Evolutionary conservation across 2,888 invertebrate species (phyloP).

Genomic region (Sarcophaga rosellei): DNA sequence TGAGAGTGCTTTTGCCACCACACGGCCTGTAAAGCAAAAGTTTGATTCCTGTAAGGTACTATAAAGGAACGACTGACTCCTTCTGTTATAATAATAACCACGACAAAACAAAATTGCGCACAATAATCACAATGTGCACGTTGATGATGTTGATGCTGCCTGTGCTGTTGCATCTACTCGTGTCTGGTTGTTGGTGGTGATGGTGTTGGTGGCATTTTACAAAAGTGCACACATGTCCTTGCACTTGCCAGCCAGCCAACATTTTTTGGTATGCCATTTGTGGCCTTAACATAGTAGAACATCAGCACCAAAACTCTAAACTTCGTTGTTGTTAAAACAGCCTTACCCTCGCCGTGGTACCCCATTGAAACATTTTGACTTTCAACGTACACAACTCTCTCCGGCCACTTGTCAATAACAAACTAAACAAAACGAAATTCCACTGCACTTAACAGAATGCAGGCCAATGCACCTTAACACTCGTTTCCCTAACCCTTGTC

Average conservation of each 20-base stretch:
- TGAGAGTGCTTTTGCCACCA: slow-evolving; percentile 6
- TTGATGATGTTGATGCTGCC: neutral
- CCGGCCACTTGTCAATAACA: neutral
- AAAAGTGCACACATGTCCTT: slow-evolving; percentile 27
- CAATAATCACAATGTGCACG: slow-evolving; percentile 19
- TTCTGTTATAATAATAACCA: slow-evolving; percentile 62
- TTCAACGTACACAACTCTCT: neutral
- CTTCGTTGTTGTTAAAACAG: neutral
- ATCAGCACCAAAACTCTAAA: neutral
- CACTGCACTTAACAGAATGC: slow-evolving; percentile 58
- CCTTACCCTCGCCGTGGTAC: neutral
- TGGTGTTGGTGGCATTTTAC: neutral
- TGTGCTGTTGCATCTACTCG: no score
- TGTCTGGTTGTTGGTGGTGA: neutral
- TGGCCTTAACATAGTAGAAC: slow-evolving; percentile 14
- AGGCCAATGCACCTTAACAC: slow-evolving; percentile 62
- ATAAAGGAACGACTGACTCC: slow-evolving; percentile 14
- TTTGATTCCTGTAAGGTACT: neutral
- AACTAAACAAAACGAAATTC: slow-evolving; percentile 25
- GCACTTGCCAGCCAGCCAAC: slow-evolving; percentile 25
- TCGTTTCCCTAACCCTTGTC: neutral
- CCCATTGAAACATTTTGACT: no score
- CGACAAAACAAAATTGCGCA: slow-evolving; percentile 57
- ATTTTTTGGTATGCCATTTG: neutral
- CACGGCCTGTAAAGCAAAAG: neutral